A percentile compares a stretch with the other conserved stretches of the same genome.
phyloP scores from a whole-genome alignment of 2,113 vertebrate genomes.

The Ovis aries region DNA sequence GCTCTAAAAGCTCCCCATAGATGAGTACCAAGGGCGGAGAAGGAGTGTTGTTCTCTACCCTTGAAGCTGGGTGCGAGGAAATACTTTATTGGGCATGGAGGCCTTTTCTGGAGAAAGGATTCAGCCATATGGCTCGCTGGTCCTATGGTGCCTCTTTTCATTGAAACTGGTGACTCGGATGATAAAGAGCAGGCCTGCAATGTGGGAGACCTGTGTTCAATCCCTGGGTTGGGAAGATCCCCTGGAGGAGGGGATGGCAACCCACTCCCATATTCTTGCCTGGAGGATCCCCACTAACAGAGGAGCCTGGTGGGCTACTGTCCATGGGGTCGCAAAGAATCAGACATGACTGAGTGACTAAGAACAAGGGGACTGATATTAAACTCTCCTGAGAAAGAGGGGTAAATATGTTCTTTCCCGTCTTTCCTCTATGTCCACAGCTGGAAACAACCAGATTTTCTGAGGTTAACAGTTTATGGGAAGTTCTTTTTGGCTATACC shows the following conservation, averaged over 20 bases:
- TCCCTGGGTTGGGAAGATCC: not conserved
- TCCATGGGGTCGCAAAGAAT: not conserved
- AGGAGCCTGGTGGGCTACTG: not conserved
- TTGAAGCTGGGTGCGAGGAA: slow-evolving; percentile 49
- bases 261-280: not conserved
- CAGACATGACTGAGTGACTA: not conserved
- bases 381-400: slow-evolving; percentile 21
- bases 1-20: not conserved
- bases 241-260: not conserved
- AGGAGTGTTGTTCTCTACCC: not conserved
- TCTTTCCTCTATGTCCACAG: not conserved
- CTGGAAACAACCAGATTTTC: not conserved
- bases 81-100: slow-evolving; percentile 47
- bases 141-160: slow-evolving; percentile 48
- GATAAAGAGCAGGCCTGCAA: not conserved
- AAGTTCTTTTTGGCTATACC: not conserved
- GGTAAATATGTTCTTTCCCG: not conserved
- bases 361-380: not conserved
- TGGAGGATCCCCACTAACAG: not conserved
- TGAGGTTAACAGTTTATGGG: not conserved
- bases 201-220: not conserved
- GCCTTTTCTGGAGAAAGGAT: slow-evolving; percentile 37
- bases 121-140: not conserved
- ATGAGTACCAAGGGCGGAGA: not conserved
- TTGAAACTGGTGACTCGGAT: slow-evolving; percentile 29